Conservation (phyloP, 2,888 invertebrate species). For the Lepidochitona cinerea region DNA sequence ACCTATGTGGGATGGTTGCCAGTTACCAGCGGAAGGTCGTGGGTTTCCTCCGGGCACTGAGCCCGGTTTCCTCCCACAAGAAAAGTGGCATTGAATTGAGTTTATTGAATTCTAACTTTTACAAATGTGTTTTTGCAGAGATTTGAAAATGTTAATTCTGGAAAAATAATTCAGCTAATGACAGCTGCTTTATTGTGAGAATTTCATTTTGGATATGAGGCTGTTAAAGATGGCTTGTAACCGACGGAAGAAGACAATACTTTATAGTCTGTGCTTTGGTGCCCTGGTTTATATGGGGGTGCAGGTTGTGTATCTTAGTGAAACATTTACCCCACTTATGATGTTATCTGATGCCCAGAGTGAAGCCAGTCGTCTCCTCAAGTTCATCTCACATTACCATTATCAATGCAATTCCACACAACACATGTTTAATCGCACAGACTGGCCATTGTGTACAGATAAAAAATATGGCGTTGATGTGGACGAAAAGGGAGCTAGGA, state of each 20-base stretch:
- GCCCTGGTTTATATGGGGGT: constrained; percentile 39
- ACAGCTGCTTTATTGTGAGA: no score
- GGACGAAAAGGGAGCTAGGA: constrained; percentile 41
- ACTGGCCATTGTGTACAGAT: constrained; percentile 61
- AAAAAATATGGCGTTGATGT: constrained; percentile 48
- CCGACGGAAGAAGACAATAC: constrained; percentile 39
- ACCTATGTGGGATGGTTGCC: no score
- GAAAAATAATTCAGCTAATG: no score
- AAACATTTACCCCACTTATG: constrained; percentile 58
- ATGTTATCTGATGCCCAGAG: constrained; percentile 59
- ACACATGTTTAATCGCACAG: constrained; percentile 50
- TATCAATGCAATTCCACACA: constrained; percentile 60
- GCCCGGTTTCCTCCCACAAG: no score
- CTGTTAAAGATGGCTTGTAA: constrained; percentile 18
- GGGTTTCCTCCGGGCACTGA: no score
- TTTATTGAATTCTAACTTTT: no score
- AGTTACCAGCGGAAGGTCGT: no score
- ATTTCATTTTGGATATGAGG: no score
- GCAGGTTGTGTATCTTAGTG: constrained; percentile 48
- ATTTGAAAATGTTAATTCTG: no score
- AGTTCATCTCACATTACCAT: constrained; percentile 60
- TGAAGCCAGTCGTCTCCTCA: constrained; percentile 59
- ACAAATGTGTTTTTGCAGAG: no score
- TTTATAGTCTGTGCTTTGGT: constrained; percentile 34
- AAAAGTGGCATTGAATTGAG: no score